Conservation (phyloP, 2,113 vertebrate genomes). For the Trichechus manatus region DNA sequence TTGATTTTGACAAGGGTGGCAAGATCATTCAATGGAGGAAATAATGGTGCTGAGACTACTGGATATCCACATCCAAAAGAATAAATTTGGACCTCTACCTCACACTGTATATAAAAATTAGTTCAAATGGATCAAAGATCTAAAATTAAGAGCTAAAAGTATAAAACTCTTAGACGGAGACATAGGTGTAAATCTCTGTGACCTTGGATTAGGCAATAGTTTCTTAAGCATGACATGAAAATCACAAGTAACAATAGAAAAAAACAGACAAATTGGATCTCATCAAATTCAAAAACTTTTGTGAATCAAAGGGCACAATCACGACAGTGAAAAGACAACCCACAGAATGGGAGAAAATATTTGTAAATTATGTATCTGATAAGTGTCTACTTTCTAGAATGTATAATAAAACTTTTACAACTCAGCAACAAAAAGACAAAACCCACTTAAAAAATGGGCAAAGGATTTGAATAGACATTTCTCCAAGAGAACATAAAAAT, state of each 20-base stretch:
- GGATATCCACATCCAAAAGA: not conserved
- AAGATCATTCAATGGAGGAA: too few relatives aligned
- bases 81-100: not conserved
- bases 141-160: not conserved
- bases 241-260: not conserved
- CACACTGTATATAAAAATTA: not conserved
- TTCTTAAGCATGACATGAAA: slow-evolving; percentile 16
- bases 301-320: not conserved
- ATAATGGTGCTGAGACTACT: not conserved
- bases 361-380: not conserved
- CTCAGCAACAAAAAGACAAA: too few relatives aligned
- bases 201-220: not conserved
- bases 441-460: too few relatives aligned
- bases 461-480: not conserved
- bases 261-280: not conserved
- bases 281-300: not conserved
- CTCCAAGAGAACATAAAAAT: not conserved
- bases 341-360: not conserved
- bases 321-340: not conserved
- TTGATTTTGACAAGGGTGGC: too few relatives aligned
- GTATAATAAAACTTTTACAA: too few relatives aligned
- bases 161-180: too few relatives aligned
- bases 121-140: not conserved
- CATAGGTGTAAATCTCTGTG: too few relatives aligned
- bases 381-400: not conserved